Base-by-base conservation (phyloP, 2,113 vertebrate species). In the Heterochromis multidens region DNA sequence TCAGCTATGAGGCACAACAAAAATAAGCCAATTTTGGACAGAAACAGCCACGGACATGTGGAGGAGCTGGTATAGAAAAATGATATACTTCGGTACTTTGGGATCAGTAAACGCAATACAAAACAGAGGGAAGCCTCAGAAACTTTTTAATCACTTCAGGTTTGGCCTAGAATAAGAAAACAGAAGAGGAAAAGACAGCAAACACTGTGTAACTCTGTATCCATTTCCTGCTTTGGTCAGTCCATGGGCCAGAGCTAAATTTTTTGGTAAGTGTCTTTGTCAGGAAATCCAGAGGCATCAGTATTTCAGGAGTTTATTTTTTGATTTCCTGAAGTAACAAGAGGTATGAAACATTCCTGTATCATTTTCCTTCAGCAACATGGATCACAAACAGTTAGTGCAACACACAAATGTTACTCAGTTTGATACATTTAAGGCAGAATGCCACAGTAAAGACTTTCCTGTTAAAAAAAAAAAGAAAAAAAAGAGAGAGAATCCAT, bases 191-290 rank as follows among this genome's bases (percentile, higher is more conserved):
- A 49, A 72, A 49, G 9, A 4, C n/a, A n/a, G 11, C 31, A n/a
- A 35, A 21, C 31, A 33, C 19, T n/a, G 3, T 27, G 65, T 12
- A 7, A 29, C 7, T 46, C 23, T 46, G 40, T 72, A 16, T 52
- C 25, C 8, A 4, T 74, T 54, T 74, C 43, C 46, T 74, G 70
- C 46, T 31, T 13, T 31, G 52, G 25, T 52, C 46, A n/a, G 46
- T 74, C 10, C 0, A 0, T 8, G 16, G 0, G 16, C 0, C 43
- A 74, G 0, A 31, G 10, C 5, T 29, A 21, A 72, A 49, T 49
- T 0, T 29, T 52, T 49, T 72, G 65, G 16, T 46, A 46, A 46
- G 43, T 5, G 2, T 72, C n/a, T 49, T 52, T 29, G 43, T 21
- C 67, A 72, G 43, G 67, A 72, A 72, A 49, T 52, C 25, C 40